Conservation (phyloP, 2,797 vertebrate genomes). For the Gymnoscopelus microlampas region DNA sequence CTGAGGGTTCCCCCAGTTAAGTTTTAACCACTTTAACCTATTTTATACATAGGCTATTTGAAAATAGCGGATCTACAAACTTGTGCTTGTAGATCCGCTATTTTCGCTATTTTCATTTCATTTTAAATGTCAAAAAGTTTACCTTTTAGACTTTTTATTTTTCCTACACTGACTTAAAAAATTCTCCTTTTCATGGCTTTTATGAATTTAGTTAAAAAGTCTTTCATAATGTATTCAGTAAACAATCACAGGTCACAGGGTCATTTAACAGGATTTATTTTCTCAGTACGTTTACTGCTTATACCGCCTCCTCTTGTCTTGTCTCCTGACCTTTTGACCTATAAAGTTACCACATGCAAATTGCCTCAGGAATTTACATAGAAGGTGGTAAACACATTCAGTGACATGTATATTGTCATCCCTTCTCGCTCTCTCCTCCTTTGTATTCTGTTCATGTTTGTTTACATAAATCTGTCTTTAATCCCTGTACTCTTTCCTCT, state of each 20-base stretch:
- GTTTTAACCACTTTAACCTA: too few relatives aligned
- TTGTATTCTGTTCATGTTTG: too few relatives aligned
- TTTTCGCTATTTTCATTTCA: too few relatives aligned
- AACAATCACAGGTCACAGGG: constrained; percentile 10
- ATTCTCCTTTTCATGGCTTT: not conserved
- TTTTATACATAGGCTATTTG: too few relatives aligned
- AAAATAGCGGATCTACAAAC: too few relatives aligned
- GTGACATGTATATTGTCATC: not conserved
- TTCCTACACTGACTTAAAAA: not conserved
- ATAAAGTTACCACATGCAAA: constrained; percentile 36
- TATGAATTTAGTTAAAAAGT: not conserved
- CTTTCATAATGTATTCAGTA: constrained; percentile 25
- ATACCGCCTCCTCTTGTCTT: constrained; percentile 23
- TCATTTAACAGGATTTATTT: constrained; percentile 18
- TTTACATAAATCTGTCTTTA: too few relatives aligned
- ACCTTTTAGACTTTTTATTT: too few relatives aligned
- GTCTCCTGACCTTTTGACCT: constrained; percentile 41
- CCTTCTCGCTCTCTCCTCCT: too few relatives aligned
- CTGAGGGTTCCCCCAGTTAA: too few relatives aligned
- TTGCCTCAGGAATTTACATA: constrained; percentile 23
- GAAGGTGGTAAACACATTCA: not conserved
- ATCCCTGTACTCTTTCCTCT: too few relatives aligned
- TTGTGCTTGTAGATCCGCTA: too few relatives aligned
- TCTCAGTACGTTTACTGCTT: constrained; percentile 6
- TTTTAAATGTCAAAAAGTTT: too few relatives aligned